Percentiles rank a stretch among this genome's conserved stretches.
Evolutionary conservation across 2,888 invertebrate genomes (phyloP).

Genomic region (Aporophyla nigra): DNA sequence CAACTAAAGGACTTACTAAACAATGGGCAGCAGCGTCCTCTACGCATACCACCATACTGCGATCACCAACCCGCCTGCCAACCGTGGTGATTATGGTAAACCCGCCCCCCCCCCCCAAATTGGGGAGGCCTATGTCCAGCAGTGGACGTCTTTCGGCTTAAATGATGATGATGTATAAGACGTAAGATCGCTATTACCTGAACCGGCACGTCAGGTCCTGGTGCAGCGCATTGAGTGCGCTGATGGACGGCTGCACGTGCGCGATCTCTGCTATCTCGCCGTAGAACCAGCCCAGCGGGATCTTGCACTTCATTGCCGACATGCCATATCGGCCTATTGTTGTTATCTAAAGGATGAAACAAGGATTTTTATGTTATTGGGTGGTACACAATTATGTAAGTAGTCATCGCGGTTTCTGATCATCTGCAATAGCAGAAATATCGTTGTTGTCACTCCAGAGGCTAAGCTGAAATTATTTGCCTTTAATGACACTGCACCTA

Average conservation of each 20-base stretch:
- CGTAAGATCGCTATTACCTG: slow-evolving; percentile 71
- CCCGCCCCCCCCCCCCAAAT: too few relatives aligned
- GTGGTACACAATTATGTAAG: not conserved
- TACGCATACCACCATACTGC: too few relatives aligned
- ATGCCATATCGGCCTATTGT: slow-evolving; percentile 97
- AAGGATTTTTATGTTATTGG: not conserved
- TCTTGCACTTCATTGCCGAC: slow-evolving; percentile 97
- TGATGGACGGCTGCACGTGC: slow-evolving; percentile 89
- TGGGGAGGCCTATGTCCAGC: too few relatives aligned
- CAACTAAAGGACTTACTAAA: too few relatives aligned
- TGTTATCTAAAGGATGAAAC: slow-evolving; percentile 92
- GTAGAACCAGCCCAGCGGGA: slow-evolving; percentile 98
- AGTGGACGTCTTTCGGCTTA: too few relatives aligned
- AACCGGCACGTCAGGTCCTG: slow-evolving; percentile 87
- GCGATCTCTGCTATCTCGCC: slow-evolving; percentile 96
- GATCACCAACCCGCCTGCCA: too few relatives aligned
- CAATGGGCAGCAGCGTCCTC: too few relatives aligned
- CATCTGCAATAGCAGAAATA: not conserved
- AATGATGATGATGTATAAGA: too few relatives aligned
- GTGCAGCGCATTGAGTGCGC: slow-evolving; percentile 84
- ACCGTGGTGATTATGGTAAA: too few relatives aligned
- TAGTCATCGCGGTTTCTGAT: not conserved
- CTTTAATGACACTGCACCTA: too few relatives aligned
- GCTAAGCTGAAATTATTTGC: too few relatives aligned
- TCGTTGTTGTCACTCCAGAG: not conserved